Evolutionary conservation across 1,140 invertebrate genomes (phyloP).

Genomic region (Drosophila kanapiae): DNA sequence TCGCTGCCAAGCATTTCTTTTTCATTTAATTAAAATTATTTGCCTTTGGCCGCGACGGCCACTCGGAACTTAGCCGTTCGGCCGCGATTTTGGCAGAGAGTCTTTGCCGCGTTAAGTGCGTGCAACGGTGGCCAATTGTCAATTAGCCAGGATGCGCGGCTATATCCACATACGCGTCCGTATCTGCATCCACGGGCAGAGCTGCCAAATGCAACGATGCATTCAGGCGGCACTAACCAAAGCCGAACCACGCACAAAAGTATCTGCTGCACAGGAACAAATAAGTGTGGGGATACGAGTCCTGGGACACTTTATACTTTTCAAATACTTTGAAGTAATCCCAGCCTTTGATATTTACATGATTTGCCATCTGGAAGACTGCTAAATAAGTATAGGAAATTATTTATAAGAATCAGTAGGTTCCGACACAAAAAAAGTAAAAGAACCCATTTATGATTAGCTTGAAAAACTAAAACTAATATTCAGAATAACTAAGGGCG

Average conservation of each 20-base stretch:
- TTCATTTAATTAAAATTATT: slow-evolving; percentile 84
- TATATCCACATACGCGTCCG: not conserved
- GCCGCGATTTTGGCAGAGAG: slow-evolving; percentile 55
- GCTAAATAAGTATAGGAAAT: not conserved
- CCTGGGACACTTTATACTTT: not conserved
- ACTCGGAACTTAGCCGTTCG: slow-evolving; percentile 69
- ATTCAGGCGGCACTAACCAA: slow-evolving; percentile 65
- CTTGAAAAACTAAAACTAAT: too few relatives aligned
- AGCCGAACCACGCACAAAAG: slow-evolving; percentile 64
- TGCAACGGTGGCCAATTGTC: slow-evolving; percentile 64
- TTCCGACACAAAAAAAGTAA: too few relatives aligned
- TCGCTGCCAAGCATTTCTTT: slow-evolving; percentile 65
- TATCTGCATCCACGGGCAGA: not conserved
- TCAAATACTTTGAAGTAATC: not conserved
- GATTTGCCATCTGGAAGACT: not conserved
- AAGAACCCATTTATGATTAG: too few relatives aligned
- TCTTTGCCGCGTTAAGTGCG: slow-evolving; percentile 68
- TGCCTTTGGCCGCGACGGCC: slow-evolving; percentile 66
- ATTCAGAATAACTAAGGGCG: too few relatives aligned
- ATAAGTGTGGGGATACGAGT: not conserved
- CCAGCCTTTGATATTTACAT: not conserved
- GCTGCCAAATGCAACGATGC: slow-evolving; percentile 65
- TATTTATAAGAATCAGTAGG: not conserved
- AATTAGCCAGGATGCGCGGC: slow-evolving; percentile 59
- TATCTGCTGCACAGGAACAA: slow-evolving; percentile 28